Conservation (phyloP, 1,140 invertebrate species). For the Drosophila quadrilineata region DNA sequence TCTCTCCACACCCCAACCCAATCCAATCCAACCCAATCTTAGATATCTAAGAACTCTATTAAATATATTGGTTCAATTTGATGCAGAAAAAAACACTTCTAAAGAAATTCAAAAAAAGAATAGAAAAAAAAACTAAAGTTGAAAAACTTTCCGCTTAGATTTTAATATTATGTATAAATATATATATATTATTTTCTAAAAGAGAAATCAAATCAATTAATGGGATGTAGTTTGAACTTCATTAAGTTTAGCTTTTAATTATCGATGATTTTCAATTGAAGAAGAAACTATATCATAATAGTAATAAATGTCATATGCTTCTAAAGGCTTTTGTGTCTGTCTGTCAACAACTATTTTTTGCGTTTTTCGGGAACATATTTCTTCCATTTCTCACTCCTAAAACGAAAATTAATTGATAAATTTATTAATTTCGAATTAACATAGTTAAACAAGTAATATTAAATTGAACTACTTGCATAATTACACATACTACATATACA, state of each 20-base stretch:
- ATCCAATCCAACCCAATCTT: not conserved
- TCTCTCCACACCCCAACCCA: slow-evolving; percentile 8
- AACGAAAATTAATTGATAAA: slow-evolving; percentile 8
- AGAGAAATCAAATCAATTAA: no score
- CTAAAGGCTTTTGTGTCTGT: slow-evolving; percentile 34
- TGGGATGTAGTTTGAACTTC: no score
- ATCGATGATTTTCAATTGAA: slow-evolving; percentile 10
- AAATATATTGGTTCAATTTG: slow-evolving; percentile 19
- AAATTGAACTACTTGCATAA: slow-evolving; percentile 3
- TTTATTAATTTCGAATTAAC: slow-evolving; percentile 12
- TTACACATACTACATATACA: slow-evolving; percentile 12
- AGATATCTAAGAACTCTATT: not conserved
- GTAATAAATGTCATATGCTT: slow-evolving; percentile 4
- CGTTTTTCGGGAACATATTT: no score
- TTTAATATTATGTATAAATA: slow-evolving; percentile 20
- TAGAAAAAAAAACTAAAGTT: not conserved
- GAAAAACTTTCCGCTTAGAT: slow-evolving; percentile 8
- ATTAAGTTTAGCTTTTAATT: no score
- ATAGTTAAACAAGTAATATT: slow-evolving; percentile 9
- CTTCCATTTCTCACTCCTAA: not conserved
- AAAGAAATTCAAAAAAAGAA: not conserved
- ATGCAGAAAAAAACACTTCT: no score
- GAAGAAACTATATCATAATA: slow-evolving; percentile 2
- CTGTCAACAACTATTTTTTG: slow-evolving; percentile 13
- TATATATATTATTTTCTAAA: slow-evolving; percentile 3